A percentile compares a stretch with the other conserved stretches of the same genome.
Evolutionary conservation across 30 jellyfish, hydroid and myxozoan genomes (phyloP).

Genomic region (Nemopilema nomurai): DNA sequence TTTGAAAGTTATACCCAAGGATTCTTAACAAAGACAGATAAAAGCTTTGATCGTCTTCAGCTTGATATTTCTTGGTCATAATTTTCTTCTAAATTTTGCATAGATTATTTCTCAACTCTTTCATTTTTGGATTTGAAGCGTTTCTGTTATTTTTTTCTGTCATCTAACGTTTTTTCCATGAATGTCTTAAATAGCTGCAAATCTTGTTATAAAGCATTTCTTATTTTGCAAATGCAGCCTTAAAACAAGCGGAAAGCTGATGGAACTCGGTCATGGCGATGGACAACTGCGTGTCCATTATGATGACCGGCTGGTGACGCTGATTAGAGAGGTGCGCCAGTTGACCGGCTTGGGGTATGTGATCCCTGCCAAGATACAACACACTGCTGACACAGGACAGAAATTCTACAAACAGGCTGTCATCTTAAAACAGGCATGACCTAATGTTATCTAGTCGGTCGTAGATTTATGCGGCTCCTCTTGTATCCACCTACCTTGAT

Average conservation of each 20-base stretch:
- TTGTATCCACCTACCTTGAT: too few species aligned
- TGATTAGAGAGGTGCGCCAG: conserved; percentile 95
- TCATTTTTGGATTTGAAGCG: not conserved
- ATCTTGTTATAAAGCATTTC: not conserved
- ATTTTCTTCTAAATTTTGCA: too few species aligned
- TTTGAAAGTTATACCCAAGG: too few species aligned
- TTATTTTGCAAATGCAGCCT: conserved; percentile 34
- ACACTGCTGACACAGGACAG: conserved; percentile 72
- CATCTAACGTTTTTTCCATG: too few species aligned
- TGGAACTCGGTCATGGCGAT: conserved; percentile 93
- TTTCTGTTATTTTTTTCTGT: not conserved
- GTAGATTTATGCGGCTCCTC: too few species aligned
- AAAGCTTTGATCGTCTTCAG: too few species aligned
- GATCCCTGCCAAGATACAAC: conserved; percentile 83
- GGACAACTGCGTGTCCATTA: conserved; percentile 90
- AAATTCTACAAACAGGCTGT: conserved; percentile 93
- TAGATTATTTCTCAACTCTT: too few species aligned
- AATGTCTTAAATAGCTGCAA: too few species aligned
- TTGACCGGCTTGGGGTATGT: conserved; percentile 84
- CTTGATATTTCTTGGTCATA: not conserved
- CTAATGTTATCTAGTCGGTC: not conserved
- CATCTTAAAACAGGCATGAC: conserved; percentile 75
- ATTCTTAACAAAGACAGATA: too few species aligned
- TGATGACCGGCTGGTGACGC: conserved; percentile 84
- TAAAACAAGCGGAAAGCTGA: conserved; percentile 80